A percentile compares a stretch with the other conserved stretches of the same genome.
Conservation (phyloP, 2,797 vertebrate species). For the Sitta carolinensis region DNA sequence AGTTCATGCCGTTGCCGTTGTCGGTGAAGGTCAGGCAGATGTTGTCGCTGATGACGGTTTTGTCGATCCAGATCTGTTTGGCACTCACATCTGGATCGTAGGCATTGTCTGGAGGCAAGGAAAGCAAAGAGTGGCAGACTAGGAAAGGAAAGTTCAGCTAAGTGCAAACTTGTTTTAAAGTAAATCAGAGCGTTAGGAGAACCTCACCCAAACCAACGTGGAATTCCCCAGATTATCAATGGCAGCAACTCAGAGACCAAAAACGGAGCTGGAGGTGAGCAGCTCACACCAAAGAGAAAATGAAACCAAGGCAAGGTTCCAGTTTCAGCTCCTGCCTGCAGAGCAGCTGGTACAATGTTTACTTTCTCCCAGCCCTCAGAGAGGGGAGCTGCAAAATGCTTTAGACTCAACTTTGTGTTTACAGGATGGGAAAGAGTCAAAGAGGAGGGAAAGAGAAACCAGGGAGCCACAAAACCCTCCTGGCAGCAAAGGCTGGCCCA, state of each 20-base stretch:
- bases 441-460: neutral
- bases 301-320: neutral
- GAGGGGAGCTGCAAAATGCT: neutral
- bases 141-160: neutral
- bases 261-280: neutral
- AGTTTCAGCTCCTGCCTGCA: neutral
- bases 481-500: neutral
- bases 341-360: neutral
- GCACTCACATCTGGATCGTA: conserved; percentile 95
- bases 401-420: neutral
- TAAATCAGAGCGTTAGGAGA: neutral
- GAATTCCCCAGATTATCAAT: neutral
- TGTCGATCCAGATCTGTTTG: conserved; percentile 95
- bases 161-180: too few relatives aligned
- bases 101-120: conserved; percentile 86
- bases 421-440: neutral
- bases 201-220: neutral
- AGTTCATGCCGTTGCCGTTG: conserved; percentile 89
- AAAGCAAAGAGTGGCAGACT: neutral
- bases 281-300: neutral
- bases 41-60: conserved; percentile 77
- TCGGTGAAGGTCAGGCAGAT: conserved; percentile 91
- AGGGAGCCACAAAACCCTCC: neutral
- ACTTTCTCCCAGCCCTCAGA: neutral
- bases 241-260: neutral